Conservation (phyloP, 2,888 invertebrate genomes). For the Protonemura montana region DNA sequence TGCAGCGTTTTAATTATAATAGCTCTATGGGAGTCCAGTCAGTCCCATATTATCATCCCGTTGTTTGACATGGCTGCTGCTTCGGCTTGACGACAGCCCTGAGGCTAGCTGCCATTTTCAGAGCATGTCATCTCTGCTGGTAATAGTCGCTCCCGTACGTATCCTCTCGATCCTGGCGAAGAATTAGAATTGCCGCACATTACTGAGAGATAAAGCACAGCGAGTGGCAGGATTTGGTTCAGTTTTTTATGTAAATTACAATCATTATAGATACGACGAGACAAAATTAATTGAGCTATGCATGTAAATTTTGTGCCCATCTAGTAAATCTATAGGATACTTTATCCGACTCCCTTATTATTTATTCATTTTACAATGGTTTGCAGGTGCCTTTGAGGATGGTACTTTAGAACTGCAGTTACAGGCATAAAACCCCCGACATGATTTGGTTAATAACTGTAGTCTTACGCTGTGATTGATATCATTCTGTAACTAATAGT, state of each 20-base stretch:
- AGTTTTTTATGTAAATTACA: background rate
- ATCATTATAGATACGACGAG: background rate
- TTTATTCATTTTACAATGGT: background rate
- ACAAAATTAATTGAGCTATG: background rate
- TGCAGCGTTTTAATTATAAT: slow-evolving; percentile 12
- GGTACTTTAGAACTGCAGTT: background rate
- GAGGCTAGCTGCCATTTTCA: background rate
- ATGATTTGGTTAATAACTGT: background rate
- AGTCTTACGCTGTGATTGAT: background rate
- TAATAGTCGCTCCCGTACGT: background rate
- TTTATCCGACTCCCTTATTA: background rate
- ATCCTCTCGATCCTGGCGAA: background rate
- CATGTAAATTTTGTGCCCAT: background rate
- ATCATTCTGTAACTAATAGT: background rate
- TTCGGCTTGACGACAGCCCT: background rate
- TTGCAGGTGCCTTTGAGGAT: background rate
- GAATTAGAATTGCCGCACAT: background rate
- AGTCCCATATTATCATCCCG: background rate
- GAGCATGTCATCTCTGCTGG: background rate
- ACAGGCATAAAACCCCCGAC: background rate
- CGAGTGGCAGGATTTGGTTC: background rate
- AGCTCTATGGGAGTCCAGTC: slow-evolving; percentile 28
- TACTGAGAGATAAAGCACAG: background rate
- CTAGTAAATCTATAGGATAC: background rate
- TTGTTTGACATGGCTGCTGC: background rate